Evolutionary conservation across 1,140 invertebrate species (phyloP).

Genomic region (Drosophila aff.): DNA sequence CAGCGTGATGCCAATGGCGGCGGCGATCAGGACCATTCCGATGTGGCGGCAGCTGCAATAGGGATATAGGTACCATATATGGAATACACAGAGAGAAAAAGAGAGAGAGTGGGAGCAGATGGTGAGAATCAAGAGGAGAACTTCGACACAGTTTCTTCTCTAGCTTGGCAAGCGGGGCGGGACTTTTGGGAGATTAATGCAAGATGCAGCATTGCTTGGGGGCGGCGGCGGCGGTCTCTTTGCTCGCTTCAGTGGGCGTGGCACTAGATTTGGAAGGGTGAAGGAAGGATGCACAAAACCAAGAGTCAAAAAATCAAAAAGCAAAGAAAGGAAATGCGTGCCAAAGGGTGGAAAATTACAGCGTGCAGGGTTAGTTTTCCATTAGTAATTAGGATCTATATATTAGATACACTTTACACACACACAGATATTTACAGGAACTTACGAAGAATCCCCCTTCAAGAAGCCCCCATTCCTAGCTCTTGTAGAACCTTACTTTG

Average conservation of each 20-base stretch:
- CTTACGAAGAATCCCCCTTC: slow-evolving; percentile 26
- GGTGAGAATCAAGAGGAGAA: slow-evolving; percentile 6
- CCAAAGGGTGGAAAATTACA: slow-evolving; percentile 1
- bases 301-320: slow-evolving; percentile 44
- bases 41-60: slow-evolving; percentile 74
- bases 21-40: slow-evolving; percentile 76
- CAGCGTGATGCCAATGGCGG: slow-evolving; percentile 80
- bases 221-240: slow-evolving; percentile 31
- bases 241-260: slow-evolving; percentile 47
- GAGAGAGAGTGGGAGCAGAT: not conserved
- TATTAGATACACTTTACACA: not conserved
- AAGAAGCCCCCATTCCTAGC: slow-evolving; percentile 20
- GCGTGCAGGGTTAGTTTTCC: slow-evolving; percentile 3
- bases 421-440: slow-evolving; percentile 11
- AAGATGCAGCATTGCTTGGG: slow-evolving; percentile 77
- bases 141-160: no score
- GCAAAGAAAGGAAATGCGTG: slow-evolving; percentile 24
- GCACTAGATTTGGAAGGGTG: slow-evolving; percentile 35
- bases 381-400: not conserved
- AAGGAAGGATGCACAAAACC: slow-evolving; percentile 15
- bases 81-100: slow-evolving; percentile 18
- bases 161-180: not conserved
- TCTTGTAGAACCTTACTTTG: slow-evolving; percentile 71
- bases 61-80: slow-evolving; percentile 14
- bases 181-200: slow-evolving; percentile 46